Evolutionary conservation across 2,888 invertebrate species (phyloP), one percentile per base, ranked within the genome.

Genomic region (Calephelis perditalis): DNA sequence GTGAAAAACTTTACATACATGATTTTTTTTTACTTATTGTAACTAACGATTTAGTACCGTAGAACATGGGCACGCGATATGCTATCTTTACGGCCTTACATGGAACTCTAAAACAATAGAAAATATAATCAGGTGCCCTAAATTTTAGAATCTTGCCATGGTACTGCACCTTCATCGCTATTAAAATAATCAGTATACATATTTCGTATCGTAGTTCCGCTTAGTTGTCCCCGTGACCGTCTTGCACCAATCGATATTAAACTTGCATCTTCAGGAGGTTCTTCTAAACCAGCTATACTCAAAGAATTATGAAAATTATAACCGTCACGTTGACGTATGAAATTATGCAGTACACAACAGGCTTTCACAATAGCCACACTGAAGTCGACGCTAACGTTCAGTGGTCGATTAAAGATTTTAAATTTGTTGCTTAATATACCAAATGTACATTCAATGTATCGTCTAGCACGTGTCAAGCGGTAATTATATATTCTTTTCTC

Each of bases 341-440:
- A 15, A 15, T 15, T 15, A 15, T 15, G 15, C 15, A 15, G 15
- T 15, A 15, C 15, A 15, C 15, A 15, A 15, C 15, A 15, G 15
- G 15, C 59, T 59, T 59, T 59, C 12, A 58, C 49, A 47, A 58
- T 47, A 49, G 36, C 58, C 36, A 58, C 58, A 58, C 49, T 49
- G 40, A 58, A 58, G 37, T 58, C 58, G 6, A 36, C 56, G 57
- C 49, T 61, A 40, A 69, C 67, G 62, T 66, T 61, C 52, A 69
- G 56, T 47, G 67, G 68, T 52, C 65, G 61, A 55, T 69, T 63
- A 57, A 67, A 67, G 62, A 68, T 68, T 45, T 65, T 59, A 15
- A 15, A 54, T 44, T 59, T 59, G 54, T 59, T 59, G 44, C 54
- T 54, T 59, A 59, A 44, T 58, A 58, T 49, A n/a, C 49, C 11